Evolutionary conservation across 2,797 vertebrate genomes (phyloP).

Genomic region (Sphaeramia orbicularis): DNA sequence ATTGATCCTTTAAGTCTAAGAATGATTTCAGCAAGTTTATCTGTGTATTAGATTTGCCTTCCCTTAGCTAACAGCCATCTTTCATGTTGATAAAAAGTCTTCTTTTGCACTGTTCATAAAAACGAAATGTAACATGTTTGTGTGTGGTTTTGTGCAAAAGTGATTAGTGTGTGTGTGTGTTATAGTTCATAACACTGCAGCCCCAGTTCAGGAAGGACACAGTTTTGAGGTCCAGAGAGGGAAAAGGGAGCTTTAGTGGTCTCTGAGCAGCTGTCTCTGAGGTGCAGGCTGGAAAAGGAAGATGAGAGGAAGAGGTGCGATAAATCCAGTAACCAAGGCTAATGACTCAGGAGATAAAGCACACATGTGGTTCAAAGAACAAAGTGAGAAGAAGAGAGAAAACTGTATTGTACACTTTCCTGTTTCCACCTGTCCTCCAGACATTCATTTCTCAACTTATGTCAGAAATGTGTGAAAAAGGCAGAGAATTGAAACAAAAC

Average conservation of each 20-base stretch:
- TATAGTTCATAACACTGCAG: slow-evolving; percentile 54
- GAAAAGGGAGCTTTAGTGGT: slow-evolving; percentile 26
- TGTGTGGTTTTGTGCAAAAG: slow-evolving; percentile 51
- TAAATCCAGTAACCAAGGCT: slow-evolving; percentile 72
- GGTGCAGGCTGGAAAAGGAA: slow-evolving; percentile 51
- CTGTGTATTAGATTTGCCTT: too few relatives aligned
- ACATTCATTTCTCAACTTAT: slow-evolving; percentile 1
- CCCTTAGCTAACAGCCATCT: too few relatives aligned
- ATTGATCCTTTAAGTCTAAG: too few relatives aligned
- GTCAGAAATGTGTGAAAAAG: slow-evolving; percentile 27
- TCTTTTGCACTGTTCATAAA: slow-evolving; percentile 27
- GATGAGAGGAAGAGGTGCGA: slow-evolving; percentile 28
- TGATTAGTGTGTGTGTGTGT: slow-evolving; percentile 53
- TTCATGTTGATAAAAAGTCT: too few relatives aligned
- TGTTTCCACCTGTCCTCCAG: slow-evolving; percentile 28
- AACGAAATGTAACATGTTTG: slow-evolving; percentile 36
- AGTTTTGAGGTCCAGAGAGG: slow-evolving; percentile 78
- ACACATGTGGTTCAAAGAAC: slow-evolving; percentile 65
- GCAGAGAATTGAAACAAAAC: slow-evolving; percentile 38
- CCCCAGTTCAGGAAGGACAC: slow-evolving; percentile 67
- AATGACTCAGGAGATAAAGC: slow-evolving; percentile 77
- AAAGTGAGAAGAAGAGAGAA: slow-evolving; percentile 43
- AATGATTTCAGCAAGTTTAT: too few relatives aligned
- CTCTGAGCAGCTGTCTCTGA: slow-evolving; percentile 64
- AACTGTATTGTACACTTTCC: slow-evolving; percentile 28